Evolutionary conservation across 2,113 vertebrate species (phyloP).

Genomic region (Zapornia atra): DNA sequence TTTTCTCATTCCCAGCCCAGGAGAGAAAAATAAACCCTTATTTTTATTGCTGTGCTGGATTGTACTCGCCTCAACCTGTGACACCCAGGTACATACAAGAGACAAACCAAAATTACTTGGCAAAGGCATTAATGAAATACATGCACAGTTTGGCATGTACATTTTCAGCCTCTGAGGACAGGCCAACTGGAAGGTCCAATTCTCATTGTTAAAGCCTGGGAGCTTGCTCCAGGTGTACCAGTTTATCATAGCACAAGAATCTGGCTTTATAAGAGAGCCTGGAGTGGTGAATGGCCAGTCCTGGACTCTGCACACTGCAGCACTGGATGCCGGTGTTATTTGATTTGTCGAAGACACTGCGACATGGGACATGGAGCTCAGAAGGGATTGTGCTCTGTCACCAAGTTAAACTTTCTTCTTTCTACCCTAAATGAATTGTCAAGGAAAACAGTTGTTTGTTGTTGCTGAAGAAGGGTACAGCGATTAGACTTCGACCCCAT

Average conservation of each 20-base stretch:
- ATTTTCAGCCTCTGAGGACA: background rate
- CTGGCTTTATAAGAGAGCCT: background rate
- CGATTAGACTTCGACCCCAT: background rate
- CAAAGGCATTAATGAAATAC: background rate
- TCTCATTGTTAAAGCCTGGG: background rate
- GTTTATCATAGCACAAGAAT: background rate
- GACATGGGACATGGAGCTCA: fast-evolving
- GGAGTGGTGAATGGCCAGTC: background rate
- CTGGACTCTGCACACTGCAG: background rate
- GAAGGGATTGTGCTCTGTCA: background rate
- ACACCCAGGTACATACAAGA: background rate
- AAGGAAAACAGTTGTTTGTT: background rate
- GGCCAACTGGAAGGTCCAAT: background rate
- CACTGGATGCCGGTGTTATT: background rate
- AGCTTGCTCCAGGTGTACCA: background rate
- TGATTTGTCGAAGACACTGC: background rate
- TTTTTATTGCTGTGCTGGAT: background rate
- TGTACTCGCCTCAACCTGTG: background rate
- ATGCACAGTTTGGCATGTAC: fast-evolving
- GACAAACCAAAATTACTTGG: background rate
- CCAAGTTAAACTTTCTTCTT: constrained; percentile 9
- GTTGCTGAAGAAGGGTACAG: background rate
- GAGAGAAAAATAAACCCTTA: background rate
- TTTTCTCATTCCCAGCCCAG: background rate
- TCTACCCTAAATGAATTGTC: background rate